Evolutionary conservation across 2,113 vertebrate genomes (phyloP), one percentile per base, ranked within the genome.

Genomic region (Megaceryle maxima): DNA sequence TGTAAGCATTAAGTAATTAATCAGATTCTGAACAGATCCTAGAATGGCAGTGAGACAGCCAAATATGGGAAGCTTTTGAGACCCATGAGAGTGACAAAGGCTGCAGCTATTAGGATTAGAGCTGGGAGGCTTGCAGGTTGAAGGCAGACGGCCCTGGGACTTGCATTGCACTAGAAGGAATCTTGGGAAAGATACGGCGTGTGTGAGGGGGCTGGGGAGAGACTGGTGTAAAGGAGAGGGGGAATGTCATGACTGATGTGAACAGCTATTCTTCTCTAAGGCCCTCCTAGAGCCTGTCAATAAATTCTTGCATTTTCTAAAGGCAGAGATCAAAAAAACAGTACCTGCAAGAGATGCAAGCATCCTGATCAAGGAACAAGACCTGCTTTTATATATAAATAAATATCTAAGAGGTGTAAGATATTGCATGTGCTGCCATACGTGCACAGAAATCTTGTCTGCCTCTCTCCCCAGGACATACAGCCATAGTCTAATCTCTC

Each of bases 1-100:
- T 92, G 63, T 79, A 83, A 93, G 64, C 24, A 29, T 53, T 26
- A 76, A 70, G 83, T 92, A 83, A 93, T 90, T 85, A 86, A 90
- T 81, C 59, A 69, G 55, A 44, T 92, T 86, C 72, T 83, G 77
- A 75, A 50, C 56, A 70, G 79, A 29, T 88, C 33, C 21, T 69
- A 77, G 88, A 55, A 90, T 69, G 44, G 50, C 80, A 59, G 37
- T 7, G 57, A 50, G 55, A 59, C 10, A 43, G 68, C 29, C 66
- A 50, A 55, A 18, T 8, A 16, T 0, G 0, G 64, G 43, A 60
- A 72, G 28, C 26, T 24, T 83, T 60, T 5, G 6, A 91, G 78
- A 53, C 28, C 26, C 39, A 15, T 5, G 68, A 13, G 41, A 76
- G 78, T 1, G 3, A 35, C 56, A 39, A 46, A 31, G 2, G 13